phyloP scores from a whole-genome alignment of 2,797 vertebrate genomes.

The Hoplostethus atlanticus region DNA sequence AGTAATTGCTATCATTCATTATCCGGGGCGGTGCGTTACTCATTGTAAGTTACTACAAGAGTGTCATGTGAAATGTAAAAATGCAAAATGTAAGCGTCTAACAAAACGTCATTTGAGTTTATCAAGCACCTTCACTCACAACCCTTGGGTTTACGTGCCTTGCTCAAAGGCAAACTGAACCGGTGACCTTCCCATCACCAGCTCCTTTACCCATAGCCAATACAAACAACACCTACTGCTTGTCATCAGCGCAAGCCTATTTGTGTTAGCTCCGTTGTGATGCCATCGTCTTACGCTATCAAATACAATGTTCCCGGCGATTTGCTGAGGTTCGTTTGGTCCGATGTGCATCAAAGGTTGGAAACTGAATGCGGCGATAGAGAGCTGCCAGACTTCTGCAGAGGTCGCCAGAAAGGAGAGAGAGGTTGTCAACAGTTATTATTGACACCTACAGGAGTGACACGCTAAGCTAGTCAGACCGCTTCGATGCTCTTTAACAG shows the following conservation, averaged over 20 bases:
- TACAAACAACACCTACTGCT: not conserved
- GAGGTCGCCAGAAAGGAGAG: too few relatives aligned
- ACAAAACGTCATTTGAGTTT: too few relatives aligned
- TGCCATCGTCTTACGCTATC: not conserved
- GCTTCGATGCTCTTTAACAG: too few relatives aligned
- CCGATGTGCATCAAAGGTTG: conserved; percentile 44
- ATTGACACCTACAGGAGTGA: too few relatives aligned
- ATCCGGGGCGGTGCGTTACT: not conserved
- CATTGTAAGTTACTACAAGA: conserved; percentile 6
- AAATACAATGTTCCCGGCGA: conserved; percentile 14
- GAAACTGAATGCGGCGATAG: conserved; percentile 23
- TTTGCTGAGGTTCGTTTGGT: conserved; percentile 36
- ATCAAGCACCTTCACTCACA: too few relatives aligned
- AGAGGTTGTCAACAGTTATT: not conserved
- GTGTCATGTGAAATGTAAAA: too few relatives aligned
- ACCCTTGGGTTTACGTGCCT: too few relatives aligned
- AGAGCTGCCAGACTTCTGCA: not conserved
- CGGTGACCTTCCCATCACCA: not conserved
- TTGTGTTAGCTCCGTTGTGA: conserved; percentile 31
- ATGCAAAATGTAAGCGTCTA: too few relatives aligned
- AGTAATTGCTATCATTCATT: conserved; percentile 27
- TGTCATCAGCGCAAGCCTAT: not conserved
- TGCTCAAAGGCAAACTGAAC: not conserved
- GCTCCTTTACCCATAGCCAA: not conserved
- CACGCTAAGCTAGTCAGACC: not conserved